A percentile compares a stretch with the other conserved stretches of the same genome.
Evolutionary conservation across 2,888 invertebrate genomes (phyloP).

Genomic region (Andrena bucephala): DNA sequence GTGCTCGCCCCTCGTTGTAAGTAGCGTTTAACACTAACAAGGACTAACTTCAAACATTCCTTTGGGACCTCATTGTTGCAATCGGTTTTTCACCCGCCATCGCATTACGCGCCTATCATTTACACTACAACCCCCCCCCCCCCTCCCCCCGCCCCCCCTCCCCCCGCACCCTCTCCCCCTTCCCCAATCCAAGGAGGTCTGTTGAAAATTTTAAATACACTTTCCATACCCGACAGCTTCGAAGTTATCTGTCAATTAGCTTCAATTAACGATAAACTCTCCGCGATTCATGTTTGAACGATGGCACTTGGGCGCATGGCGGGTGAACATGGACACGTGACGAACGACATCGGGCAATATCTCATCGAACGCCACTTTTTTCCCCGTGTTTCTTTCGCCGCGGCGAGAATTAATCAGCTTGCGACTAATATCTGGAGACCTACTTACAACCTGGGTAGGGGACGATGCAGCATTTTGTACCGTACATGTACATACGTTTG

Average conservation of each 20-base stretch:
- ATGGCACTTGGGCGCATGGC: neutral
- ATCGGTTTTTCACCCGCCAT: conserved; percentile 1
- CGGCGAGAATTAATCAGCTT: conserved; percentile 67
- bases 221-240: neutral
- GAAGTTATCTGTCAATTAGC: conserved; percentile 2
- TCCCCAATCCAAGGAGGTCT: too few species aligned
- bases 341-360: neutral
- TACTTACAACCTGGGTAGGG: conserved; percentile 82
- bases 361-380: conserved; percentile 3
- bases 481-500: conserved; percentile 75
- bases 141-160: neutral
- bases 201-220: neutral
- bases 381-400: conserved; percentile 20
- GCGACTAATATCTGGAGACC: conserved; percentile 79
- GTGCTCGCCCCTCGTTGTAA: conserved; percentile 82
- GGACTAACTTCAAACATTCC: conserved; percentile 71
- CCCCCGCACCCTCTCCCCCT: too few species aligned
- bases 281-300: neutral
- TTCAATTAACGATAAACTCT: neutral
- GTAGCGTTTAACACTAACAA: conserved; percentile 82
- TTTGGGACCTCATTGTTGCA: conserved; percentile 4
- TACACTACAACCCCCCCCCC: neutral
- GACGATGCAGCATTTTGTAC: conserved; percentile 77
- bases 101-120: conserved; percentile 3
- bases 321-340: neutral